These are phyloP conservation scores for Sebastes iracundus DNA, from an alignment of 2,797 vertebrate species.

Conservation along the genomic window DNA sequence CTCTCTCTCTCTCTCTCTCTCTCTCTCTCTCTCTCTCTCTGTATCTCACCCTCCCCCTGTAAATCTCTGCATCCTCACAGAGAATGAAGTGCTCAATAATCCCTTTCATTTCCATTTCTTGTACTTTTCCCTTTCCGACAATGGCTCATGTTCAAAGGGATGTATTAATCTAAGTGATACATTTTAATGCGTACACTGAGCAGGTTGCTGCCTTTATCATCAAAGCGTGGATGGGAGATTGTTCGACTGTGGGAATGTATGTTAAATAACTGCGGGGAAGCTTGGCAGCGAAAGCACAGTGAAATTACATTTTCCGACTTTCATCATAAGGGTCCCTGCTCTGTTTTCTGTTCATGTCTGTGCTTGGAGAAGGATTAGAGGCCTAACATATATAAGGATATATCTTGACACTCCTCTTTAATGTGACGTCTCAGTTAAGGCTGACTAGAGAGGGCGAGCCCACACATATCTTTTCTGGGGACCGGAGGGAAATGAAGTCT, in stretches of 20 bases:
- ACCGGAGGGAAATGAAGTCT: slow-evolving; percentile 8
- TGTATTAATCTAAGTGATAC: slow-evolving; percentile 82
- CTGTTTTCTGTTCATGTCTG: slow-evolving; percentile 54
- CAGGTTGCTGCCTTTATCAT: slow-evolving; percentile 80
- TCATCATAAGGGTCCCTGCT: slow-evolving; percentile 63
- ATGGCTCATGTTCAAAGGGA: slow-evolving; percentile 79
- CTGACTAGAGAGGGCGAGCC: slow-evolving; percentile 10
- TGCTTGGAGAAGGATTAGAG: slow-evolving; percentile 58
- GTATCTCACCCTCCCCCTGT: slow-evolving; percentile 45
- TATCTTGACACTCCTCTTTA: slow-evolving; percentile 47
- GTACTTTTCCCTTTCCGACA: slow-evolving; percentile 66
- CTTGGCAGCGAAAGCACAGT: slow-evolving; percentile 55
- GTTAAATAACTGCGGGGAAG: slow-evolving; percentile 77
- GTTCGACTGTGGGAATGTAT: slow-evolving; percentile 61
- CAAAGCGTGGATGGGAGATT: slow-evolving; percentile 71
- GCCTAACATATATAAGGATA: slow-evolving; percentile 38
- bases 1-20: slow-evolving; percentile 8
- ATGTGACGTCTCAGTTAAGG: slow-evolving; percentile 59
- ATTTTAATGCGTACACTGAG: slow-evolving; percentile 79
- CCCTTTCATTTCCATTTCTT: slow-evolving; percentile 74
- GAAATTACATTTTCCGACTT: slow-evolving; percentile 77
- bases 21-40: slow-evolving; percentile 6
- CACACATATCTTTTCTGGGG: slow-evolving; percentile 17
- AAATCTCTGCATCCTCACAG: slow-evolving; percentile 54
- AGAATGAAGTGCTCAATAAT: slow-evolving; percentile 71